phyloP scores from a whole-genome alignment of 2,888 invertebrate genomes.

The Metacarcinus magister region DNA sequence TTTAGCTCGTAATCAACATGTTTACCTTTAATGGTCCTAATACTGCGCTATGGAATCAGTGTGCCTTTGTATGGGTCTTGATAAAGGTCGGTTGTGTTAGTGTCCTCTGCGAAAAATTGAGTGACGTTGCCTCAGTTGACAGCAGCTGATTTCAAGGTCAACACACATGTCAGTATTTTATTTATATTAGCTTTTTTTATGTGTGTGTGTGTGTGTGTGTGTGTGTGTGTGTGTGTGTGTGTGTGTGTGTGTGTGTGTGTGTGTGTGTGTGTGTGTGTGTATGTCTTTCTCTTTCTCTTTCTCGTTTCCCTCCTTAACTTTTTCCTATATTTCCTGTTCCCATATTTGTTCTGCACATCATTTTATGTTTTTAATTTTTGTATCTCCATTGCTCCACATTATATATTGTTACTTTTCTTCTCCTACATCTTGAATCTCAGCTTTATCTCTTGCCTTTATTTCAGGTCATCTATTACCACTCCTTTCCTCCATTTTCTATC shows the following conservation, averaged over 20 bases:
- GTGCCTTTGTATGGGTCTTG: background rate
- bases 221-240: too few relatives aligned
- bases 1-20: background rate
- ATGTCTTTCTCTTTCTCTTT: slow-evolving; percentile 22
- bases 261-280: background rate
- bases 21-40: background rate
- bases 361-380: background rate
- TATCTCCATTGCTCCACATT: background rate
- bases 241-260: too few relatives aligned
- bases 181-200: too few relatives aligned
- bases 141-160: slow-evolving; percentile 26
- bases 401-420: background rate
- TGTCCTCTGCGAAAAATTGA: background rate
- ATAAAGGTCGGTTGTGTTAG: background rate
- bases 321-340: background rate
- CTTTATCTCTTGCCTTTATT: slow-evolving; percentile 9
- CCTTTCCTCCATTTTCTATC: background rate
- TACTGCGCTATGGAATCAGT: background rate
- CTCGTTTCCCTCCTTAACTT: background rate
- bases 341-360: background rate
- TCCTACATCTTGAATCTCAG: background rate
- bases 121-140: background rate
- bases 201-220: background rate
- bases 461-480: background rate
- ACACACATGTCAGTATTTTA: background rate